A percentile compares a stretch with the other conserved stretches of the same genome.
Evolutionary conservation across 2,888 invertebrate genomes (phyloP).

Genomic region (Drosophila longiperda): DNA sequence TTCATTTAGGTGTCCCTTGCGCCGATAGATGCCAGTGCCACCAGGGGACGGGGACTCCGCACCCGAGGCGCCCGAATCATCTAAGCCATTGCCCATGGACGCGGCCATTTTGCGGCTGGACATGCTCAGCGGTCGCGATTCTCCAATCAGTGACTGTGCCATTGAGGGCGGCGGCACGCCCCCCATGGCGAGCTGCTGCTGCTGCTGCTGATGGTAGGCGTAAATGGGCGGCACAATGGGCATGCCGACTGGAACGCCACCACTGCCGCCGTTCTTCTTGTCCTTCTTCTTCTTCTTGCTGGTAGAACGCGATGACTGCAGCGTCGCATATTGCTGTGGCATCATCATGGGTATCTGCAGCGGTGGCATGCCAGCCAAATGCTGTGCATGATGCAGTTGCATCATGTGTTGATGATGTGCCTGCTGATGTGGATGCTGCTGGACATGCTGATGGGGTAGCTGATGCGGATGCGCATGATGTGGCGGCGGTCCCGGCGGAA

Average conservation of each 20-base stretch:
- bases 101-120: constrained; percentile 88
- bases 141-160: constrained; percentile 87
- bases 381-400: constrained; percentile 62
- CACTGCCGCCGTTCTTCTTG: constrained; percentile 78
- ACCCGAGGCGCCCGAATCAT: constrained; percentile 85
- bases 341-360: constrained; percentile 85
- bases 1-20: constrained; percentile 96
- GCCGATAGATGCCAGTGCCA: constrained; percentile 94
- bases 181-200: constrained; percentile 56
- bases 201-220: constrained; percentile 84
- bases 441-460: constrained; percentile 73
- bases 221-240: constrained; percentile 86
- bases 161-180: constrained; percentile 81
- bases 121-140: constrained; percentile 86
- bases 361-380: constrained; percentile 83
- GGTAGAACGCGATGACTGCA: constrained; percentile 88
- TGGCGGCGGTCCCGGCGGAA: constrained; percentile 76
- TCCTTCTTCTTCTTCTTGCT: constrained; percentile 86
- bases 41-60: constrained; percentile 87
- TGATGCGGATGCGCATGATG: constrained; percentile 68
- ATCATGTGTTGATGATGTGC: constrained; percentile 71
- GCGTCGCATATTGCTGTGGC: constrained; percentile 88
- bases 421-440: constrained; percentile 53
- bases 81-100: constrained; percentile 88
- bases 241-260: constrained; percentile 85